phyloP scores from a whole-genome alignment of 2,888 invertebrate species.

The Andrena bicolor region DNA sequence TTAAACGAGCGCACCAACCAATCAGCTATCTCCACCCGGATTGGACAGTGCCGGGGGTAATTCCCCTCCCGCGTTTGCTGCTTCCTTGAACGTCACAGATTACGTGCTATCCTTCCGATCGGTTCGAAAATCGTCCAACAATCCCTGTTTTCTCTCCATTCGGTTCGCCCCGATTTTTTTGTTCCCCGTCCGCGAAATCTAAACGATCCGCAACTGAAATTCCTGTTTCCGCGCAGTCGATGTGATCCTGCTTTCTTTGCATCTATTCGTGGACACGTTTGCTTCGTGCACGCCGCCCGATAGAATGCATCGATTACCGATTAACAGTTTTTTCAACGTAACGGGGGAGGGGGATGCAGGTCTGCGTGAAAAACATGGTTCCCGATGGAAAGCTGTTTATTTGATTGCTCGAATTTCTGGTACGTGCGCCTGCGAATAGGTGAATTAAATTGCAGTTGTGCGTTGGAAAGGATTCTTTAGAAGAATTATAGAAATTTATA shows the following conservation, averaged over 20 bases:
- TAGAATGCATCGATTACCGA: conserved; percentile 48
- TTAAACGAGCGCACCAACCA: conserved; percentile 27
- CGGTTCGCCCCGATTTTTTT: conserved; percentile 4
- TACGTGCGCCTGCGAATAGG: not conserved
- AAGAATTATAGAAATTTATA: too few relatives aligned
- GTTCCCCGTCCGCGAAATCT: conserved; percentile 20
- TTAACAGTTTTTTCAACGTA: conserved; percentile 41
- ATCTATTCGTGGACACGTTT: conserved; percentile 11
- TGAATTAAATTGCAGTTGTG: too few relatives aligned
- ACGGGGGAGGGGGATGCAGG: not conserved
- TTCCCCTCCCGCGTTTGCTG: conserved; percentile 22
- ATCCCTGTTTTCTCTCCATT: conserved; percentile 13
- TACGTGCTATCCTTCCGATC: conserved; percentile 2
- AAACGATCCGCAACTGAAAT: conserved; percentile 13
- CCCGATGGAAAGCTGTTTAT: conserved; percentile 18
- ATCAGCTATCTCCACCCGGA: conserved; percentile 20
- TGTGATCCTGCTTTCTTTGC: conserved; percentile 10
- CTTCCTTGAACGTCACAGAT: conserved; percentile 4
- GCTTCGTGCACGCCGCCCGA: conserved; percentile 2
- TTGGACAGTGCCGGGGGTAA: conserved; percentile 12
- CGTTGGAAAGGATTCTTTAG: too few relatives aligned
- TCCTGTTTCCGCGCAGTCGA: conserved; percentile 20
- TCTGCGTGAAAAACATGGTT: conserved; percentile 26
- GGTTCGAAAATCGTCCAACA: conserved; percentile 22
- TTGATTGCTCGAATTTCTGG: not conserved